Base-by-base conservation (phyloP, 2,113 vertebrate genomes). In the Chionomys nivalis region DNA sequence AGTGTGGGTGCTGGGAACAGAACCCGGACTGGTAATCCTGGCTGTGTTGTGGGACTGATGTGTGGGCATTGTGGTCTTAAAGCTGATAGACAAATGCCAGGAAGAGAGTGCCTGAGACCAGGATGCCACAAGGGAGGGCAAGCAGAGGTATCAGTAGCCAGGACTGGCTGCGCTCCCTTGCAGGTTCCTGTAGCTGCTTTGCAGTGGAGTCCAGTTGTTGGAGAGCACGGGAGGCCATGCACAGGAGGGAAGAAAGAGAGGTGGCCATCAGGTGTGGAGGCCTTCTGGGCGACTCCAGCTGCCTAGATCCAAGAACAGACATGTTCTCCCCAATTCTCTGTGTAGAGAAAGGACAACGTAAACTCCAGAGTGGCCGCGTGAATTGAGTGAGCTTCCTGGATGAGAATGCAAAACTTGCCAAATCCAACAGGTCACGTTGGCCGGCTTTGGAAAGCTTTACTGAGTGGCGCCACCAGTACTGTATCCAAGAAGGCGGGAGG, bases 381-480 rank as follows among this genome's bases (percentile, higher is more conserved):
- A 87, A 66, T 75, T 72, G 9, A 61, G 19, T 5, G 52, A 94
- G 33, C 9, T 4, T 7, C 3, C 1, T 0, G 2, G 3, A 63
- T 11, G 52, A 91, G 82, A 81, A 28, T 44, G 77, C 49, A 61
- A 39, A 26, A 16, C 5, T 4, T 21, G 89, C 81, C 82, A 36
- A 33, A 61, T 68, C 4, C 31, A 66, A 13, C 0, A 2, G 0
- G 7, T 24, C 0, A 1, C 79, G 78, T 79, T 49, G 3, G 16
- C 3, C 66, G 36, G 76, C 81, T 77, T 49, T 26, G 0, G 5
- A 5, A 68, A 28, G 19, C 72, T 77, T 39, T 7, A 2, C 63
- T 33, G 19, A 47, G 44, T 65, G 2, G 1, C 0, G 0, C 4
- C 5, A 6, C 39, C 11, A 47, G 28, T 19, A 39, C 16, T 52